A percentile compares a stretch with the other conserved stretches of the same genome.
Evolutionary conservation across 2,113 vertebrate species (phyloP).

Genomic region (Thunnus maccoyii): DNA sequence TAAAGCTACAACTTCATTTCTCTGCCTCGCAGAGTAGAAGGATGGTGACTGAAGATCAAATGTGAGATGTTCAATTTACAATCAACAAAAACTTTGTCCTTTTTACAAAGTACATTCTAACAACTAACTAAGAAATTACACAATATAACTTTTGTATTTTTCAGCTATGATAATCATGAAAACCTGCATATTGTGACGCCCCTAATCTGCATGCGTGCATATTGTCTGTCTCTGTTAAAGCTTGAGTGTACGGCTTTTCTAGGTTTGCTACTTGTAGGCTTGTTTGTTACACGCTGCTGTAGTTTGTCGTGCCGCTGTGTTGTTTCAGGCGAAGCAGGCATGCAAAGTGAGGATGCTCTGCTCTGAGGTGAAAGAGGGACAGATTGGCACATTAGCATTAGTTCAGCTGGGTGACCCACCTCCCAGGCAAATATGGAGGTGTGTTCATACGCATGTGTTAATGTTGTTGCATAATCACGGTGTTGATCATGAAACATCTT

Average conservation of each 20-base stretch:
- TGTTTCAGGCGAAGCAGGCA: slow-evolving; percentile 43
- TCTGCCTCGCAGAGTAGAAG: background rate
- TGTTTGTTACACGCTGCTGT: slow-evolving; percentile 13
- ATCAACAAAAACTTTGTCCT: background rate
- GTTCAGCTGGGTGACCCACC: slow-evolving; percentile 47
- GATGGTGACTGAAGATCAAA: background rate
- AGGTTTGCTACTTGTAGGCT: slow-evolving; percentile 44
- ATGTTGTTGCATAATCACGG: slow-evolving; percentile 45
- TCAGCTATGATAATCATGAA: background rate
- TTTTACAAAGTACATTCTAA: background rate
- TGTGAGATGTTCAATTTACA: background rate
- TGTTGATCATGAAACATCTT: slow-evolving; percentile 37
- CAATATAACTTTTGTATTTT: too few relatives aligned
- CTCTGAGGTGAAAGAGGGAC: slow-evolving; percentile 40
- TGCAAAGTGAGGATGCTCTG: slow-evolving; percentile 1
- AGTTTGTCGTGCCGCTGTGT: slow-evolving; percentile 25
- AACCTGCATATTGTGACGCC: background rate
- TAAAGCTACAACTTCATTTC: too few relatives aligned
- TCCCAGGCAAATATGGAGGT: slow-evolving; percentile 29
- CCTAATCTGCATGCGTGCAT: background rate
- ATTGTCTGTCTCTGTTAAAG: slow-evolving; percentile 5
- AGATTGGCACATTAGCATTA: slow-evolving; percentile 56
- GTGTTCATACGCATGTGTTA: slow-evolving; percentile 38
- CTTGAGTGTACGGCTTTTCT: background rate
- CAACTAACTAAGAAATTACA: too few relatives aligned